Base-by-base conservation (phyloP, 2,797 vertebrate species). In the Tarsius wallacei region DNA sequence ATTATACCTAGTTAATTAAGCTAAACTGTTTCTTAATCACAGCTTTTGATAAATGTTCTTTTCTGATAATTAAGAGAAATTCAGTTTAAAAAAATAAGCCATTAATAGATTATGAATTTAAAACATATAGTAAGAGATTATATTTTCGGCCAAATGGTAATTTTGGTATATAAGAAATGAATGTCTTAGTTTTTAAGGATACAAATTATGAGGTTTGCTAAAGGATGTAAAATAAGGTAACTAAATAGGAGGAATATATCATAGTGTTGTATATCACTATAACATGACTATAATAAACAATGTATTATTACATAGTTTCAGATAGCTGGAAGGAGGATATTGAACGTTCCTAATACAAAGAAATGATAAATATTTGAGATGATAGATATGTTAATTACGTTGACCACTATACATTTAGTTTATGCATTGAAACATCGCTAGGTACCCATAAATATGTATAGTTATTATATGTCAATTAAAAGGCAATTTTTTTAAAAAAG, bases 151-250 rank as follows among this genome's bases (percentile, higher is more conserved):
- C 17, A 71, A 91, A 26, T 47, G 90, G 3, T 92, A 81, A 36
- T 90, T 87, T 89, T 94, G 74, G 55, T 94, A 21, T 87, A 53
- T 77, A 49, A 64, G 28, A 95, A 93, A 73, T 26, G n/a, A 77
- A 10, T 57, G 22, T 88, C 63, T n/a, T 19, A 81, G 9, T 68
- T 95, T 81, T 55, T 33, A 86, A 90, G 81, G 89, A 84, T 90
- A 84, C 93, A 94, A 94, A 90, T 91, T 59, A 19, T 42, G 47
- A 31, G n/a, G 9, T 57, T 80, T 80, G n/a, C 57, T 57, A 80
- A 80, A 80, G n/a, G 21, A 24, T 57, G 36, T 33, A 15, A 77
- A n/a, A 53, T 77, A 12, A 77, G 42, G 42, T 31, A 51, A 10
- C 49, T 21, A 57, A 53, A 57, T 57, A 57, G n/a, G 26, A 57